These are phyloP conservation scores for Oenanthe oenanthe DNA, from an alignment of 2,113 vertebrate genomes.

Conservation along the genomic window DNA sequence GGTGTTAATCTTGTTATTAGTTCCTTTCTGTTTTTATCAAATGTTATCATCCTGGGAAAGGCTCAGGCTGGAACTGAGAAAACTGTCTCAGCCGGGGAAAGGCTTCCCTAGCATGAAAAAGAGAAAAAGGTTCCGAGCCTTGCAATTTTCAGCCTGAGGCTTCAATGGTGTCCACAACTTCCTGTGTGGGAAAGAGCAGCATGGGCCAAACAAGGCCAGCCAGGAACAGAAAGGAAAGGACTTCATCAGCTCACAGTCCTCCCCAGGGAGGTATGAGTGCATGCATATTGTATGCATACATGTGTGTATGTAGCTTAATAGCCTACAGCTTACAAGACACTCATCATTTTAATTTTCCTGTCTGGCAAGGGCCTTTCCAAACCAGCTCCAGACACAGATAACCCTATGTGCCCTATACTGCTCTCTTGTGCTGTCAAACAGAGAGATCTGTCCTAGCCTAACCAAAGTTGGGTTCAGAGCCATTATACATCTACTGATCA, in stretches of 20 bases:
- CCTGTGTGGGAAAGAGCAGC: not conserved
- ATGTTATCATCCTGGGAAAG: too few relatives aligned
- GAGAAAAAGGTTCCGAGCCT: too few relatives aligned
- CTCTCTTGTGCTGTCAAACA: not conserved
- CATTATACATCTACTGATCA: not conserved
- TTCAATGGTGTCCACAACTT: not conserved
- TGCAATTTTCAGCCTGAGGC: too few relatives aligned
- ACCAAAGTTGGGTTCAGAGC: not conserved
- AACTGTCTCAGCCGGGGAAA: too few relatives aligned
- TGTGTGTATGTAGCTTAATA: rapidly evolving
- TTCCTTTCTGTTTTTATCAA: too few relatives aligned
- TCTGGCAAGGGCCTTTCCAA: not conserved
- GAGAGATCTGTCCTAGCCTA: not conserved
- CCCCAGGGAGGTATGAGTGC: not conserved
- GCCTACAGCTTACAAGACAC: not conserved
- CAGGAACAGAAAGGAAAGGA: not conserved
- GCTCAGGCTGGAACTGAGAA: too few relatives aligned
- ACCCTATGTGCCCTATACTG: not conserved
- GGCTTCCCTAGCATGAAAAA: too few relatives aligned
- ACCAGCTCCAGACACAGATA: not conserved
- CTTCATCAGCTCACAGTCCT: not conserved
- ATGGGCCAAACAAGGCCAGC: rapidly evolving
- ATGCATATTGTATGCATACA: rapidly evolving
- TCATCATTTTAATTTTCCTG: not conserved
- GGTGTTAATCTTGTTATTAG: too few relatives aligned